Base-by-base conservation (phyloP, 2,888 invertebrate genomes). In the Ophraella communa region DNA sequence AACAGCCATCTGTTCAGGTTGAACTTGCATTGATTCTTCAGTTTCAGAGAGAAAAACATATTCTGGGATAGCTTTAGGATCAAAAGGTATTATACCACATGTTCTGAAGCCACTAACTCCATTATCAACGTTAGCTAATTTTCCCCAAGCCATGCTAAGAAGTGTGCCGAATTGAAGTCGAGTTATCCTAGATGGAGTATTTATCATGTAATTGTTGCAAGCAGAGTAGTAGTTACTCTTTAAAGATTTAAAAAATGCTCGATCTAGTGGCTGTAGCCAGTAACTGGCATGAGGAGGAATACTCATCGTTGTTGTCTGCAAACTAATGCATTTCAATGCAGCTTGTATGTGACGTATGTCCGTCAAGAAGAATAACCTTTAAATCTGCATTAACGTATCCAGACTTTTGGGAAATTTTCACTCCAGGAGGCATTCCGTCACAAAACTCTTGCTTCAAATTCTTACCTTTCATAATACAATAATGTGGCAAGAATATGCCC, bases 211-310 rank as follows among this genome's bases (percentile, higher is more conserved):
- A n/a, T n/a, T n/a, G n/a, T n/a, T n/a, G n/a, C n/a, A n/a, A n/a
- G n/a, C n/a, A 18, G 23, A 5, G 21, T 5, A 58, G 45, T n/a
- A n/a, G n/a, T n/a, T n/a, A n/a, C n/a, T n/a, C n/a, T n/a, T n/a
- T n/a, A n/a, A n/a, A 24, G 54, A 44, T 52, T 53, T 62, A 21
- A 62, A 62, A 62, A 54, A 60, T 4, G 54, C 33, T 17, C 45
- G 47, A 27, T 60, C 51, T 14, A 63, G 27, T 17, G 51, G 58
- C 39, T 64, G 59, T 4, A 55, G 55, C 17, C 60, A 49, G 23
- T 27, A 30, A n/a, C n/a, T n/a, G n/a, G n/a, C n/a, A n/a, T n/a
- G n/a, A n/a, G n/a, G n/a, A n/a, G n/a, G n/a, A n/a, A n/a, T 52
- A 52, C 30, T 52, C 52, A 52, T 52, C 42, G 24, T 56, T 56